Percentiles rank a stretch among this genome's conserved stretches.
These are phyloP conservation scores for Geococcyx californianus DNA, from an alignment of 2,113 vertebrate species.

Conservation along the genomic window DNA sequence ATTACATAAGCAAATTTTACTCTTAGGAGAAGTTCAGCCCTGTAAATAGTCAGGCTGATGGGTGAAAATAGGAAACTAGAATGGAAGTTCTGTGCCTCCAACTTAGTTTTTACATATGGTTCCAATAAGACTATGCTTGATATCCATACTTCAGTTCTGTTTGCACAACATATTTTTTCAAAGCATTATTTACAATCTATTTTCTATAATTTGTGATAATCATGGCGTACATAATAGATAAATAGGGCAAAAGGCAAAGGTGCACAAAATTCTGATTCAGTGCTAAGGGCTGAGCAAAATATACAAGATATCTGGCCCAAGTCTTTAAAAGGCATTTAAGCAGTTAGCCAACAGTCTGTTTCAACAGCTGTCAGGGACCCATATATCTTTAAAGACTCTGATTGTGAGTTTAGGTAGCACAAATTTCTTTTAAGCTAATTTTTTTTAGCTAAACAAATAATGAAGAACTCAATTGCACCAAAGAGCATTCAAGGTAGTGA, in stretches of 20 bases:
- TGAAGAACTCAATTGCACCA: not conserved
- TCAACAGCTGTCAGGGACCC: not conserved
- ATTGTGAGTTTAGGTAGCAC: not conserved
- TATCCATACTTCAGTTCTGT: not conserved
- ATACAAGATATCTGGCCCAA: not conserved
- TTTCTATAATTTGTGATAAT: not conserved
- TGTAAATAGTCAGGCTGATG: not conserved
- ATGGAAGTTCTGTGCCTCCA: not conserved
- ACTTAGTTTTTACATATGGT: not conserved
- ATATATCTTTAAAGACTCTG: not conserved
- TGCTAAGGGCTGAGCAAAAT: not conserved
- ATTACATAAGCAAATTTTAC: not conserved
- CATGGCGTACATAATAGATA: not conserved
- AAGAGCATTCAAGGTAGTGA: conserved; percentile 10
- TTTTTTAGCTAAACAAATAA: conserved; percentile 13
- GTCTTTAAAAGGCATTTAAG: not conserved
- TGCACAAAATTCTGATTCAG: fast-evolving
- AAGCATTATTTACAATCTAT: not conserved
- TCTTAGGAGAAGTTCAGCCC: not conserved
- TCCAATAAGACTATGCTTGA: not conserved
- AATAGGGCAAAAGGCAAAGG: not conserved
- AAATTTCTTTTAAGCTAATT: not conserved
- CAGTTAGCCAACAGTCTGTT: not conserved
- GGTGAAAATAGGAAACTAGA: not conserved
- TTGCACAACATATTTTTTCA: not conserved